Conservation (phyloP, 2,797 vertebrate genomes). For the Falco rusticolus region DNA sequence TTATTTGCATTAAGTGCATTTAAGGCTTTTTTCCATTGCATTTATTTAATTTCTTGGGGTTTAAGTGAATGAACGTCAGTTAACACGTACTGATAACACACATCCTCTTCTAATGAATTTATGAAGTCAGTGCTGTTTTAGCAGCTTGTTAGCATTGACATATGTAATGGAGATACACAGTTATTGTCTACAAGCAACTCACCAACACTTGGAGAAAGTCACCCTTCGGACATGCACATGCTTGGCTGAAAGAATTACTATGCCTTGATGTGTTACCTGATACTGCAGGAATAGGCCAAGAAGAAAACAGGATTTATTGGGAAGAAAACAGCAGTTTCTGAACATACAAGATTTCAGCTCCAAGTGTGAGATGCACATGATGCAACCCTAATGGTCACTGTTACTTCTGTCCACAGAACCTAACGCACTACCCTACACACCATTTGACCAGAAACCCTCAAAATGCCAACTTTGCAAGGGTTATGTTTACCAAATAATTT, state of each 20-base stretch:
- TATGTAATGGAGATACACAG: neutral
- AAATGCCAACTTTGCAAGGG: neutral
- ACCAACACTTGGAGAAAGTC: neutral
- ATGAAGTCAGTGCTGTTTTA: neutral
- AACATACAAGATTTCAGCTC: fast-evolving
- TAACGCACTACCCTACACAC: neutral
- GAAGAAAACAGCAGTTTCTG: neutral
- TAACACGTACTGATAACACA: neutral
- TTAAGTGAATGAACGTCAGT: neutral
- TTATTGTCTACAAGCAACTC: neutral
- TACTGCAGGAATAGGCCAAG: neutral
- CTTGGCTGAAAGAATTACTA: neutral
- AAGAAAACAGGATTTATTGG: neutral
- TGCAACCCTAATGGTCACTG: neutral
- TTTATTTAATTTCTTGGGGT: neutral
- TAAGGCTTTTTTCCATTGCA: neutral
- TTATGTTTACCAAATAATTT: neutral
- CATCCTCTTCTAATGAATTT: neutral
- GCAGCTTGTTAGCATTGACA: neutral
- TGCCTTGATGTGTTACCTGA: neutral
- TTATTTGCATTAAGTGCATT: neutral
- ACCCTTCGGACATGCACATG: neutral
- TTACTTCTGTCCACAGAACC: neutral
- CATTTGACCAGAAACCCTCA: neutral
- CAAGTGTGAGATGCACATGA: neutral